A percentile compares a stretch with the other conserved stretches of the same genome.
These are phyloP conservation scores for Campoplex nolae DNA, from an alignment of 2,888 invertebrate genomes.

Conservation along the genomic window DNA sequence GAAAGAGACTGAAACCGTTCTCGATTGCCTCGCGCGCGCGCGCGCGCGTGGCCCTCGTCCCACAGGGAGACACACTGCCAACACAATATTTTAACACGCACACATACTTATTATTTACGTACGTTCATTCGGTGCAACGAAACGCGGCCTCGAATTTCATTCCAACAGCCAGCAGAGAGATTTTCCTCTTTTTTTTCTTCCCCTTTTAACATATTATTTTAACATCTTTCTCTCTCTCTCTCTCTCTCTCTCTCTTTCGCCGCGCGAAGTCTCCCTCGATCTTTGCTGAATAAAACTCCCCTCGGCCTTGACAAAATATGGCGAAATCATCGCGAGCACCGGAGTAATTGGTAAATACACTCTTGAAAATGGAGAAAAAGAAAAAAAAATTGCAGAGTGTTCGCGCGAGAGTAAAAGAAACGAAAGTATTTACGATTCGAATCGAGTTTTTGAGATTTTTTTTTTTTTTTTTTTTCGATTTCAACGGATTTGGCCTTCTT, in stretches of 20 bases:
- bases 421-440: neutral
- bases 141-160: slow-evolving; percentile 70
- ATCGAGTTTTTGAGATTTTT: no score
- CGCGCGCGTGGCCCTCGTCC: slow-evolving; percentile 55
- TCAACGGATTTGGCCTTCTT: no score
- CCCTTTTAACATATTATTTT: slow-evolving; percentile 13
- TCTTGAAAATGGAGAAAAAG: neutral
- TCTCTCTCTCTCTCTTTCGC: slow-evolving; percentile 20
- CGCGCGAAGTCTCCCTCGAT: neutral
- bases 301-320: slow-evolving; percentile 18
- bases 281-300: slow-evolving; percentile 31
- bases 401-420: neutral
- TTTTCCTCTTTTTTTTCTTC: slow-evolving; percentile 7
- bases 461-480: no score
- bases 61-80: slow-evolving; percentile 23
- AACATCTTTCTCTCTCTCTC: slow-evolving; percentile 7
- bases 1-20: slow-evolving; percentile 58
- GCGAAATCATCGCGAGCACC: slow-evolving; percentile 51
- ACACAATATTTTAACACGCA: neutral
- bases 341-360: neutral
- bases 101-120: neutral
- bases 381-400: neutral
- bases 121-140: slow-evolving; percentile 37
- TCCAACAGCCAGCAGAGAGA: slow-evolving; percentile 43
- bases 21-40: slow-evolving; percentile 48